A percentile compares a stretch with the other conserved stretches of the same genome.
phyloP scores from a whole-genome alignment of 2,113 vertebrate species.

The Nipponia nippon region DNA sequence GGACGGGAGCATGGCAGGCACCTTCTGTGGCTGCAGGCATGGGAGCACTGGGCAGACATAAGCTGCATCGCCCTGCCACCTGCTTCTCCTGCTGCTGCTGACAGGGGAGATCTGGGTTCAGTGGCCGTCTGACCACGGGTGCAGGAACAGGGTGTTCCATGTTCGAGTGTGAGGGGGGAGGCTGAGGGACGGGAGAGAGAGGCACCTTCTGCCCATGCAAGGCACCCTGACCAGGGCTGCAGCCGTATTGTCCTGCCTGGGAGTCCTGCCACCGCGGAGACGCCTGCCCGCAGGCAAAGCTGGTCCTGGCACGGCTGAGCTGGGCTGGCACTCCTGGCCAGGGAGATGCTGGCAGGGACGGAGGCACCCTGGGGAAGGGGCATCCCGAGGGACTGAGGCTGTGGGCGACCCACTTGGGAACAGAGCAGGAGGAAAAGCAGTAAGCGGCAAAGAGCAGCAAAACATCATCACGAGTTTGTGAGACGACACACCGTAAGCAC shows the following conservation, averaged over 20 bases:
- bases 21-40: not conserved
- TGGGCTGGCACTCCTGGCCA: not conserved
- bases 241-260: rapidly evolving
- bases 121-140: rapidly evolving
- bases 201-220: not conserved
- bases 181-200: not conserved
- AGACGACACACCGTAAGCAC: not conserved
- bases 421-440: not conserved
- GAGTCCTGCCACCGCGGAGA: not conserved
- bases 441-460: not conserved
- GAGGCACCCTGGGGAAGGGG: not conserved
- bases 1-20: not conserved
- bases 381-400: not conserved
- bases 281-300: rapidly evolving
- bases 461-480: rapidly evolving
- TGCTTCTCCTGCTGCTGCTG: not conserved
- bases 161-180: not conserved
- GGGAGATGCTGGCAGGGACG: not conserved
- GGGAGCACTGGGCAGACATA: not conserved
- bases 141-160: not conserved
- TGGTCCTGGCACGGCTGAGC: rapidly evolving
- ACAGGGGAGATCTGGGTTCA: rapidly evolving
- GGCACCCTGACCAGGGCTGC: not conserved
- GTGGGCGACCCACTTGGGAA: rapidly evolving
- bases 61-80: not conserved